phyloP scores from a whole-genome alignment of 2,888 invertebrate species.

The Xylocampa areola region DNA sequence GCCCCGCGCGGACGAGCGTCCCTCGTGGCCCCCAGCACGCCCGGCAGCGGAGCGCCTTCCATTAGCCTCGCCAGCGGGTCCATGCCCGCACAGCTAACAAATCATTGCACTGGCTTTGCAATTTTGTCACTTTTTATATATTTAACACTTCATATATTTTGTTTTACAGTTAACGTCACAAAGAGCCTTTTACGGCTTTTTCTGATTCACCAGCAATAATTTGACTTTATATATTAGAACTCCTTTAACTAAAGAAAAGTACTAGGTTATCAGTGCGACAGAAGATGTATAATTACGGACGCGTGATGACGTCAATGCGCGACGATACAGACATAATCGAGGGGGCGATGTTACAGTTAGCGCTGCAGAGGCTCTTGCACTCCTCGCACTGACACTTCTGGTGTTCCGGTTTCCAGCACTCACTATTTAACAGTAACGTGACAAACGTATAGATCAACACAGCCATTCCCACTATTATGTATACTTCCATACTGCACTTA shows the following conservation, averaged over 20 bases:
- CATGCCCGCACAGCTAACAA: conserved; percentile 87
- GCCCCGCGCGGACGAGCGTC: conserved; percentile 92
- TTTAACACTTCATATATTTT: conserved; percentile 24
- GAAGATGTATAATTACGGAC: conserved; percentile 55
- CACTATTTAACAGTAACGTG: conserved; percentile 74
- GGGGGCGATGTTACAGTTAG: conserved; percentile 59
- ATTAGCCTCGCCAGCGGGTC: conserved; percentile 95
- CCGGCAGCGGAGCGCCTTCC: conserved; percentile 92
- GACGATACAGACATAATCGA: conserved; percentile 77
- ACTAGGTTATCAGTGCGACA: conserved; percentile 27
- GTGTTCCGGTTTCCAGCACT: conserved; percentile 76
- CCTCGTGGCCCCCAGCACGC: conserved; percentile 87
- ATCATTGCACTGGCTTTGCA: conserved; percentile 45
- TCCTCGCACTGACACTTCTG: conserved; percentile 83
- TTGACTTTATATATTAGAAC: conserved; percentile 14
- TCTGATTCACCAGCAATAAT: neutral
- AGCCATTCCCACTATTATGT: conserved; percentile 81
- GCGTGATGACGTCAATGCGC: conserved; percentile 70
- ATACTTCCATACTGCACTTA: conserved; percentile 80
- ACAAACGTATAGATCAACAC: conserved; percentile 80
- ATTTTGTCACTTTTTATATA: conserved; percentile 21
- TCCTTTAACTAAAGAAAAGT: conserved; percentile 20
- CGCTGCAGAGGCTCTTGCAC: conserved; percentile 74
- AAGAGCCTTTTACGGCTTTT: conserved; percentile 4
- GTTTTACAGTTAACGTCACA: conserved; percentile 1